Conservation (phyloP, 2,888 invertebrate genomes). For the Thumatha senex region DNA sequence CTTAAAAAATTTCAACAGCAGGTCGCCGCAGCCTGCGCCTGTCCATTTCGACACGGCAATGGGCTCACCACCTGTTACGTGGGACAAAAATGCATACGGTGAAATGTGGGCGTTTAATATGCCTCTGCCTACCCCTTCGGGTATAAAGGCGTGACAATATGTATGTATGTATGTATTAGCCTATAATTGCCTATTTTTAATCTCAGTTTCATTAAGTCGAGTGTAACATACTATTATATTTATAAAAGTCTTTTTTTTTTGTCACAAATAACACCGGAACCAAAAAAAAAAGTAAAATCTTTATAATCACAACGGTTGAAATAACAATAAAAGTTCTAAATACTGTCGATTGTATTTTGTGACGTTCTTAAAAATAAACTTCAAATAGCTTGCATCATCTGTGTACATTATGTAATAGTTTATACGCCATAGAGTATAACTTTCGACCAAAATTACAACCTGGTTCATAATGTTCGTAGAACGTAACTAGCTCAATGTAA, state of each 20-base stretch:
- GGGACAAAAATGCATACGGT: no score
- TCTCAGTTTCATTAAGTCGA: no score
- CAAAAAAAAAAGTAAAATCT: not conserved
- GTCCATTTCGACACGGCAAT: no score
- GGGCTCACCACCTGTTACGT: no score
- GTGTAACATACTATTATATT: no score
- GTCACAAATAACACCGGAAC: not conserved
- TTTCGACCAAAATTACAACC: constrained; percentile 21
- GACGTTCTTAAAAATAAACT: not conserved
- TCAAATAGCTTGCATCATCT: constrained; percentile 16
- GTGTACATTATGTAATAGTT: constrained; percentile 9
- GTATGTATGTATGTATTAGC: no score
- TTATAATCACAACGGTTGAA: not conserved
- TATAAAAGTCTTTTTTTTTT: not conserved
- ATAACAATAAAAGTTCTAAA: not conserved
- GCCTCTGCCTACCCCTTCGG: no score
- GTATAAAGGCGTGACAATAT: no score
- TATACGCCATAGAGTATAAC: constrained; percentile 9
- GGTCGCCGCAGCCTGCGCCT: no score
- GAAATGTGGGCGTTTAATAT: no score
- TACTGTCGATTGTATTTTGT: not conserved
- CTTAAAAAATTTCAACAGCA: no score
- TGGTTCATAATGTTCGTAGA: constrained; percentile 19
- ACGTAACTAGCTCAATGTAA: constrained; percentile 28
- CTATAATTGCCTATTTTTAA: no score